These are phyloP conservation scores for Ctenochaetus hawaiiensis DNA, from an alignment of 2,797 vertebrate species.

Conservation along the genomic window DNA sequence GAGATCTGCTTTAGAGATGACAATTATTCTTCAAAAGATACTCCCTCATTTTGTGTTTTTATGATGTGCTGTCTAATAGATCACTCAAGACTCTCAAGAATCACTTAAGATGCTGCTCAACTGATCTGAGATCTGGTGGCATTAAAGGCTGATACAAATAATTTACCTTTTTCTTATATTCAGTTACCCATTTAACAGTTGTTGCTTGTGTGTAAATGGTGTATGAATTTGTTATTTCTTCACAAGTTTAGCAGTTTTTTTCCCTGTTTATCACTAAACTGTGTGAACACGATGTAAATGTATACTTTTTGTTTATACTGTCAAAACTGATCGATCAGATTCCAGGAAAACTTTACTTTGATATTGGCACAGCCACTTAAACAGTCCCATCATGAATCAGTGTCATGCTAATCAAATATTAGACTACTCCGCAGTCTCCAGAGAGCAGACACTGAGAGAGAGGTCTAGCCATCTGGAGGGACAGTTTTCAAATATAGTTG, in stretches of 20 bases:
- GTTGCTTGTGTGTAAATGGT: too few relatives aligned
- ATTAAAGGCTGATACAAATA: too few relatives aligned
- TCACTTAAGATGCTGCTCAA: neutral
- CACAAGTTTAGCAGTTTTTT: neutral
- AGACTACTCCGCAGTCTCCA: slow-evolving; percentile 56
- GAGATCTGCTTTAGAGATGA: neutral
- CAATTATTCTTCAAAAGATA: neutral
- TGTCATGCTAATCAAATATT: slow-evolving; percentile 68
- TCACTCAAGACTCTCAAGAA: too few relatives aligned
- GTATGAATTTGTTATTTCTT: neutral
- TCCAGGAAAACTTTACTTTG: slow-evolving; percentile 36
- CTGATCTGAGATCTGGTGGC: neutral
- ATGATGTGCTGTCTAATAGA: neutral
- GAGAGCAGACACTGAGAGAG: slow-evolving; percentile 44
- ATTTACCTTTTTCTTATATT: too few relatives aligned
- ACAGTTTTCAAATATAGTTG: slow-evolving; percentile 38
- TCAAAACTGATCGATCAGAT: slow-evolving; percentile 36
- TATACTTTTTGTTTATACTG: neutral
- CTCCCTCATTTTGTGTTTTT: neutral
- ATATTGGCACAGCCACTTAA: slow-evolving; percentile 32
- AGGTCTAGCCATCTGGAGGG: slow-evolving; percentile 22
- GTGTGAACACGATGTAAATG: neutral
- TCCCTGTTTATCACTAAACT: neutral
- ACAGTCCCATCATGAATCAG: slow-evolving; percentile 61
- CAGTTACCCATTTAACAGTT: too few relatives aligned